phyloP scores from a whole-genome alignment of 1,140 invertebrate species.

The Papilio dardanus region DNA sequence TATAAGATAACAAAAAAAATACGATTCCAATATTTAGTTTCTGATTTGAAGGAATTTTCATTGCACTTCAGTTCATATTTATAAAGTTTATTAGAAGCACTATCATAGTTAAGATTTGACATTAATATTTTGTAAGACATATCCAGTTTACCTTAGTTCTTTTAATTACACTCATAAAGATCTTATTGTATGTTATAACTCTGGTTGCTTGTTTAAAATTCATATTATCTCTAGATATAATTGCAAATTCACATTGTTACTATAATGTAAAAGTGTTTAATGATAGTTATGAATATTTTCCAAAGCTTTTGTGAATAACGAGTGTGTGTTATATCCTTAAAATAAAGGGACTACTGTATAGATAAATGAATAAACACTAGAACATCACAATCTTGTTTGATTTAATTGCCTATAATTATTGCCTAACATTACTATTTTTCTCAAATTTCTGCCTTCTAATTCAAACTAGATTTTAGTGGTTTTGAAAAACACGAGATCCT shows the following conservation, averaged over 20 bases:
- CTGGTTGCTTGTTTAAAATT: neutral
- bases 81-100: conserved; percentile 16
- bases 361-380: conserved; percentile 20
- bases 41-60: neutral
- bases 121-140: conserved; percentile 19
- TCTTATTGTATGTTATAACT: neutral
- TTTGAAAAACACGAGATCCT: too few relatives aligned
- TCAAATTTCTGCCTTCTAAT: too few relatives aligned
- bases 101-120: conserved; percentile 25
- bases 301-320: conserved; percentile 38
- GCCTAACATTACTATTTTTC: too few relatives aligned
- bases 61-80: conserved; percentile 33
- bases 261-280: conserved; percentile 30
- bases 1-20: conserved; percentile 23
- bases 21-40: conserved; percentile 23
- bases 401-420: neutral
- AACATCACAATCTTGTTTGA: neutral
- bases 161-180: neutral
- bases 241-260: conserved; percentile 10
- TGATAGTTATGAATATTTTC: conserved; percentile 26
- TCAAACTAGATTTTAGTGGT: too few relatives aligned
- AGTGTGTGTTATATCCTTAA: conserved; percentile 27
- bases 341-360: conserved; percentile 10
- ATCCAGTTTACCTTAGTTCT: conserved; percentile 10
- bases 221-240: conserved; percentile 12